Evolutionary conservation across 2,888 invertebrate genomes (phyloP).

Genomic region (Rhopalosiphum nymphaeae): DNA sequence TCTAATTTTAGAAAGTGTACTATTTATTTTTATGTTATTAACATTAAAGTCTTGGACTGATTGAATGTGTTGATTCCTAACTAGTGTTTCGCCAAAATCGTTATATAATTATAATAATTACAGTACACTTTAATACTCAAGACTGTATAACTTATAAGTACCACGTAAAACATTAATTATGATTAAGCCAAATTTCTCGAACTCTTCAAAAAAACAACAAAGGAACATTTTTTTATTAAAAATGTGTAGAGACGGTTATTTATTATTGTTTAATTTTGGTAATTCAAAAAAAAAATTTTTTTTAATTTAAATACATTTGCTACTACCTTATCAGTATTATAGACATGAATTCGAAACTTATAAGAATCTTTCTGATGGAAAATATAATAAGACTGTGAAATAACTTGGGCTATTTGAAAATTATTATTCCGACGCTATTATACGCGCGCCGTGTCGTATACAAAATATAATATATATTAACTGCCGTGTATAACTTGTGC

Average conservation of each 20-base stretch:
- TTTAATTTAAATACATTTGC: background rate
- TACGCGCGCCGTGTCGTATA: background rate
- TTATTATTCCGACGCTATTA: background rate
- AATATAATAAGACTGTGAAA: background rate
- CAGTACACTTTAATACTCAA: background rate
- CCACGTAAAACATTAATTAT: background rate
- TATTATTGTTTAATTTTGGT: background rate
- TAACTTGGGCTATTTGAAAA: background rate
- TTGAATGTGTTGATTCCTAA: background rate
- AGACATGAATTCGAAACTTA: background rate
- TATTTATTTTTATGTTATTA: slow-evolving; percentile 10
- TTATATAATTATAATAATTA: background rate
- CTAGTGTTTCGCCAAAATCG: background rate
- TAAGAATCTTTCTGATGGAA: background rate
- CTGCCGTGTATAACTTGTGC: background rate
- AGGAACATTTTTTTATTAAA: background rate
- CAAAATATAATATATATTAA: background rate
- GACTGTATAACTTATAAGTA: background rate
- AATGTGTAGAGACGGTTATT: background rate
- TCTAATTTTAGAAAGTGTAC: slow-evolving; percentile 23
- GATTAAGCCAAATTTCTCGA: background rate
- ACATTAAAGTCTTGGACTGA: background rate
- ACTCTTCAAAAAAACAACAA: background rate
- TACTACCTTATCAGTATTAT: background rate
- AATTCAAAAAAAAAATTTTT: background rate